A percentile compares a stretch with the other conserved stretches of the same genome.
Evolutionary conservation across 2,797 vertebrate species (phyloP).

Genomic region (Tragopan temminckii): DNA sequence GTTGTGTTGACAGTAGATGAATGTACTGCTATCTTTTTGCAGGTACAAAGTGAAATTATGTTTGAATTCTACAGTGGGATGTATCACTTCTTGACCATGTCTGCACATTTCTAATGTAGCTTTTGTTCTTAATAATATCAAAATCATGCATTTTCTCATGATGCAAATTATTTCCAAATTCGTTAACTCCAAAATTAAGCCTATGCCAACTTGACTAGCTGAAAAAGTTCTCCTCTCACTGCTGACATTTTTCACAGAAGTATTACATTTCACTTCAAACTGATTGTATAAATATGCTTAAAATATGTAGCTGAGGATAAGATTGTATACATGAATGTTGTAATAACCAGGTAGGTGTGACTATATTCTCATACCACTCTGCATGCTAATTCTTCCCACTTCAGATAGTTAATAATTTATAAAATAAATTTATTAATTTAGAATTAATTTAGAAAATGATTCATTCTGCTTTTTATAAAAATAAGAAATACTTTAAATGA

Average conservation of each 20-base stretch:
- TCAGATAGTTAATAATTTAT: neutral
- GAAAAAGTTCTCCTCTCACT: neutral
- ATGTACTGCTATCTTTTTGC: constrained; percentile 87
- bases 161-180: neutral
- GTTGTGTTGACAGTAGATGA: constrained; percentile 92
- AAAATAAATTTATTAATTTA: neutral
- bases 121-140: neutral
- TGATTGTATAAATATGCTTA: neutral
- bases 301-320: neutral
- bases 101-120: neutral
- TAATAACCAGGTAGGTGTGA: neutral
- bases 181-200: neutral
- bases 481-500: neutral
- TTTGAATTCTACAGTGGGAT: neutral
- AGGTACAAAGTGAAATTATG: constrained; percentile 82
- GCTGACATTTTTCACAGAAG: neutral
- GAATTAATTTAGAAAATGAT: neutral
- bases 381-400: neutral
- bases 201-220: neutral
- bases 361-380: neutral
- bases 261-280: neutral
- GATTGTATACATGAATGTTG: neutral
- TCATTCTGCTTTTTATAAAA: neutral
- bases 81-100: neutral
- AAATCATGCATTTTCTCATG: neutral